Conservation (phyloP, 2,113 vertebrate genomes). For the Columba livia region DNA sequence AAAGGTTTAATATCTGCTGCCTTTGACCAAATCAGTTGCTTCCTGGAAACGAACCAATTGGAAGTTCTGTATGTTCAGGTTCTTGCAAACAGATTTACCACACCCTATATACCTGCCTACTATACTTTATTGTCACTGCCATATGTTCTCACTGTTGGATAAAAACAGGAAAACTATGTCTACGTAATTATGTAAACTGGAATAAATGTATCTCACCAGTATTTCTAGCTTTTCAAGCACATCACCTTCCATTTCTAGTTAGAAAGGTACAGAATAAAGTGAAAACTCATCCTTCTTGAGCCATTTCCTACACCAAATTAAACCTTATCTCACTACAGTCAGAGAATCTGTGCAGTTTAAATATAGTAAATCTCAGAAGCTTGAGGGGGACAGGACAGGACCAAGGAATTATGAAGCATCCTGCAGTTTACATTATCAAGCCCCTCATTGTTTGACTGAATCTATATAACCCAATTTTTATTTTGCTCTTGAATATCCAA, state of each 20-base stretch:
- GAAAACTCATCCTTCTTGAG: not conserved
- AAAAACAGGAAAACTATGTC: not conserved
- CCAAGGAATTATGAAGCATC: not conserved
- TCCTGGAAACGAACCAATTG: not conserved
- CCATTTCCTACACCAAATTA: too few species aligned
- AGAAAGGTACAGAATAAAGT: not conserved
- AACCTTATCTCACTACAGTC: not conserved
- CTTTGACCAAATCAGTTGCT: not conserved
- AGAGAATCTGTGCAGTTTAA: not conserved
- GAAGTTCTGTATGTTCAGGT: not conserved
- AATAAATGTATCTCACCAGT: not conserved
- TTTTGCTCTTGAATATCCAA: not conserved
- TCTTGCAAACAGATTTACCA: not conserved
- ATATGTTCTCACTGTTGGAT: not conserved
- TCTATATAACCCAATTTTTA: not conserved
- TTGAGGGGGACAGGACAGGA: not conserved
- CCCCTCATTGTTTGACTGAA: not conserved
- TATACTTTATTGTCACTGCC: rapidly evolving
- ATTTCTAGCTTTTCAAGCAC: not conserved
- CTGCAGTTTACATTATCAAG: not conserved
- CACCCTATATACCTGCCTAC: too few species aligned
- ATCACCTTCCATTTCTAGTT: not conserved
- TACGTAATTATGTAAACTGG: not conserved
- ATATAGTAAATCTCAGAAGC: not conserved
- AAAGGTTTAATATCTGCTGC: not conserved